These are phyloP conservation scores for Microctonus aethiopoides DNA, from an alignment of 2,888 invertebrate genomes.

Conservation along the genomic window DNA sequence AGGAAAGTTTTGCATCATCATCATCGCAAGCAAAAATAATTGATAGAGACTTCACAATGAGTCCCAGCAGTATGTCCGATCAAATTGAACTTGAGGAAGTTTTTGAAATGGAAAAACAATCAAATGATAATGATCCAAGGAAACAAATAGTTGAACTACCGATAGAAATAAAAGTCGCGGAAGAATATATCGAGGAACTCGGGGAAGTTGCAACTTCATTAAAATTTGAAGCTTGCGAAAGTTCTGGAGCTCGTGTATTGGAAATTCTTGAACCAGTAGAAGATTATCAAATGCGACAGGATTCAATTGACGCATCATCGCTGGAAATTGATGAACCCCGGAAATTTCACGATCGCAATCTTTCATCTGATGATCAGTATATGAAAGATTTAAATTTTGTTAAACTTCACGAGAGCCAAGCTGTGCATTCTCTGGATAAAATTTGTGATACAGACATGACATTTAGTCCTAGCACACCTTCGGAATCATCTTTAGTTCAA, in stretches of 20 bases:
- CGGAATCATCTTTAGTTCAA: slow-evolving; percentile 44
- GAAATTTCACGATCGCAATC: slow-evolving; percentile 37
- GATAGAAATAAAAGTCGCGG: slow-evolving; percentile 30
- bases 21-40: slow-evolving; percentile 49
- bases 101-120: slow-evolving; percentile 42
- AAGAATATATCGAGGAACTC: slow-evolving; percentile 35
- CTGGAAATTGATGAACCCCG: slow-evolving; percentile 56
- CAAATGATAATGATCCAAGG: background rate
- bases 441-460: slow-evolving; percentile 55
- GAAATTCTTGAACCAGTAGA: slow-evolving; percentile 56
- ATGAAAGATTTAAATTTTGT: slow-evolving; percentile 34
- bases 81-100: slow-evolving; percentile 58
- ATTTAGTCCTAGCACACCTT: slow-evolving; percentile 54
- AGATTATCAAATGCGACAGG: slow-evolving; percentile 51
- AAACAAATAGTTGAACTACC: slow-evolving; percentile 20
- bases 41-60: slow-evolving; percentile 59
- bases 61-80: slow-evolving; percentile 62
- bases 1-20: slow-evolving; percentile 53
- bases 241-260: slow-evolving; percentile 54
- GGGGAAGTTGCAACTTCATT: slow-evolving; percentile 33
- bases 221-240: slow-evolving; percentile 41
- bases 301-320: slow-evolving; percentile 59
- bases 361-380: slow-evolving; percentile 34
- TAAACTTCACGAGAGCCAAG: slow-evolving; percentile 54
- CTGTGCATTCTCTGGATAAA: slow-evolving; percentile 55